Evolutionary conservation across 2,797 vertebrate genomes (phyloP), one percentile per base, ranked within the genome.

Genomic region (Gastrophryne carolinensis): DNA sequence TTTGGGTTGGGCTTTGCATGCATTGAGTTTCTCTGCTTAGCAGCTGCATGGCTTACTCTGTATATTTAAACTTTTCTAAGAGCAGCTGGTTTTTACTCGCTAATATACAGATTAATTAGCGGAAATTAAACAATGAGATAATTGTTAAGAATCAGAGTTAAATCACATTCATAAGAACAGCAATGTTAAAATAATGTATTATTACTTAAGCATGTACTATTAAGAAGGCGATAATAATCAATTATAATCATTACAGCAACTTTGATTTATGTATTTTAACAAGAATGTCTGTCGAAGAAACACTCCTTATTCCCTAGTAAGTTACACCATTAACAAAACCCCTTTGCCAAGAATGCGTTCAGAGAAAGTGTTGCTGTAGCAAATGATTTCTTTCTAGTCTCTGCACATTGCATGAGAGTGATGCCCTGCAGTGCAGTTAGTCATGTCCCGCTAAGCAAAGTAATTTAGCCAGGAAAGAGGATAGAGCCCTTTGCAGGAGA

Each of bases 401-500:
- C 79, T 72, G 64, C 79, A 80, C 81, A 70, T 81, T 80, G 54
- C 78, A 78, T 82, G 83, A 87, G 67, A 79, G 73, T 0, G 6
- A 54, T 61, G 0, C 61, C 81, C 80, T 79, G 82, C 29, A 66
- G 84, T 81, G 84, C 82, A 83, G 81, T 79, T 84, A 87, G 81
- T 80, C 80, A 81, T 83, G 80, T 83, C 67, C 80, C 82, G 81
- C 79, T 82, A 85, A 83, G 79, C 64, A 84, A 82, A 56, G 76
- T 81, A 86, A 89, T 89, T 85, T 87, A 85, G 81, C 82, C 35
- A 86, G 79, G 70, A 85, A 82, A 85, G 82, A 73, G 80, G 77
- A 87, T 89, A 82, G 83, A 80, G 83, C 87, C 90, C 90, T 35
- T 84, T 86, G 86, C 77, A 89, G 87, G 86, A 80, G 32, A 84